Base-by-base conservation (phyloP, 37 sponge, comb jelly and placozoan species). In the Amphimedon queenslandica region DNA sequence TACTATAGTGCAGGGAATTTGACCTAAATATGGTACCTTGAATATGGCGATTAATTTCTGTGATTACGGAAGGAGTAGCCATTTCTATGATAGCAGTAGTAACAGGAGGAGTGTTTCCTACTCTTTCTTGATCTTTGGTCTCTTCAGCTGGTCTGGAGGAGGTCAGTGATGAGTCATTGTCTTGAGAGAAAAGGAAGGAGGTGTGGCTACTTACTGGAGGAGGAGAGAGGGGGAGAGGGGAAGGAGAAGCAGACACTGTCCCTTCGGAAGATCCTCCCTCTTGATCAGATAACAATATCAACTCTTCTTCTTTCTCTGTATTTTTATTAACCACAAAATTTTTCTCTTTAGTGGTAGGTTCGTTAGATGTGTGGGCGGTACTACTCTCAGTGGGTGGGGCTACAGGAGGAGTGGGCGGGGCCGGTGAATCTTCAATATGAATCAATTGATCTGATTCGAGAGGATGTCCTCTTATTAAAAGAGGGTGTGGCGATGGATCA, bases 261-360 rank as follows among this genome's bases (percentile, higher is more conserved):
- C 61, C 61, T 60, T 60, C 61, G 61, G 61, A 60, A 60, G 61
- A 60, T 11, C 8, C 27, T 6, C 21, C n/a, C n/a, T n/a, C 61
- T n/a, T 60, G 24, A 25, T 60, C 61, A 25, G 13, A 18, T 47
- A 18, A 13, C 13, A 47, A 18, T 18, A 18, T 47, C 8, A 71
- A 83, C 57, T 70, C 61, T 11, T 70, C 72, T 21, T 42, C 56
- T 8, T 18, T 28, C 6, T 11, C 32, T 24, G 64, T 10, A 23
- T 63, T 24, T 65, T 28, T 34, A 30, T 25, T 30, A 1, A 37
- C 25, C 55, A 25, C 55, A 37, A n/a, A n/a, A n/a, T n/a, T n/a
- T n/a, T n/a, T n/a, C n/a, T n/a, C n/a, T n/a, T n/a, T n/a, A n/a
- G n/a, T n/a, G n/a, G n/a, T n/a, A n/a, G n/a, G n/a, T n/a, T n/a